Evolutionary conservation across 2,113 vertebrate species (phyloP).

Genomic region (Chionomys nivalis): DNA sequence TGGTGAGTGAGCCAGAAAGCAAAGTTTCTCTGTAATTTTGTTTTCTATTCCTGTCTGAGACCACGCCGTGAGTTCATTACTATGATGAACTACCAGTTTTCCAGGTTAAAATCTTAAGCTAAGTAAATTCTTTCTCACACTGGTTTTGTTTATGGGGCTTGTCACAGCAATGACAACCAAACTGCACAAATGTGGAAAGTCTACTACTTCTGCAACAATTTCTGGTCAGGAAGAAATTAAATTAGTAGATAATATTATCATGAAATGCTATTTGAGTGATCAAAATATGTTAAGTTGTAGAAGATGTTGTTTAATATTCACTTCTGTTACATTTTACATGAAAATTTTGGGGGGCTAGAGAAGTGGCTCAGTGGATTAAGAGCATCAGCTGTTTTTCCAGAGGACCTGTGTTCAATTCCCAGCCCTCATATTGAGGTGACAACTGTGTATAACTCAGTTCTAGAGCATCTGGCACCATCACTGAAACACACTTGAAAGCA

Average conservation of each 20-base stretch:
- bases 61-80: not conserved
- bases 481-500: not conserved
- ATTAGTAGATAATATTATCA: not conserved
- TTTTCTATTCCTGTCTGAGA: not conserved
- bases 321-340: not conserved
- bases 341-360: not conserved
- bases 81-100: not conserved
- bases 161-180: not conserved
- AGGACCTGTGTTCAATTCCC: not conserved
- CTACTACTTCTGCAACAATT: not conserved
- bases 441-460: not conserved
- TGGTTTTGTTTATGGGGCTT: not conserved
- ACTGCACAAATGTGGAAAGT: not conserved
- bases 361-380: not conserved
- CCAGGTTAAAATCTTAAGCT: not conserved
- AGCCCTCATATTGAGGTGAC: not conserved
- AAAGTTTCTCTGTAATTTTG: not conserved
- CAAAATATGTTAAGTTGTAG: not conserved
- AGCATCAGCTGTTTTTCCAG: not conserved
- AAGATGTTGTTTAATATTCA: not conserved
- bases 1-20: not conserved
- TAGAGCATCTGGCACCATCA: not conserved
- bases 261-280: not conserved
- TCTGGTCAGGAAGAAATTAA: not conserved
- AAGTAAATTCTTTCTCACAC: not conserved